Evolutionary conservation across 2,113 vertebrate species (phyloP).

Genomic region (Danio rerio): GRCz12tu NC_133199.1:24180501-24181000

Average conservation of each 20-base stretch:
- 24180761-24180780: too few relatives aligned
- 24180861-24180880: neutral
- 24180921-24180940: neutral
- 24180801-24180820: neutral
- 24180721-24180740: too few relatives aligned
- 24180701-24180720: too few relatives aligned
- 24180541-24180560: neutral
- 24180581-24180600: neutral
- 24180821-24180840: neutral
- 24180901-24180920: slow-evolving; percentile 15
- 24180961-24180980: slow-evolving; percentile 14
- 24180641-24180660: too few relatives aligned
- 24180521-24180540: neutral
- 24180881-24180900: neutral
- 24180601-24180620: too few relatives aligned
- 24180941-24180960: slow-evolving; percentile 41
- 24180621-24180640: too few relatives aligned
- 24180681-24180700: too few relatives aligned
- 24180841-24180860: neutral
- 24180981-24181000: neutral
- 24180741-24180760: too few relatives aligned
- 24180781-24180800: slow-evolving; percentile 1
- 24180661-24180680: too few relatives aligned
- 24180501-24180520: neutral
- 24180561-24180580: neutral